Evolutionary conservation across 2,797 vertebrate species (phyloP).

Genomic region (Megaceryle alcyon): DNA sequence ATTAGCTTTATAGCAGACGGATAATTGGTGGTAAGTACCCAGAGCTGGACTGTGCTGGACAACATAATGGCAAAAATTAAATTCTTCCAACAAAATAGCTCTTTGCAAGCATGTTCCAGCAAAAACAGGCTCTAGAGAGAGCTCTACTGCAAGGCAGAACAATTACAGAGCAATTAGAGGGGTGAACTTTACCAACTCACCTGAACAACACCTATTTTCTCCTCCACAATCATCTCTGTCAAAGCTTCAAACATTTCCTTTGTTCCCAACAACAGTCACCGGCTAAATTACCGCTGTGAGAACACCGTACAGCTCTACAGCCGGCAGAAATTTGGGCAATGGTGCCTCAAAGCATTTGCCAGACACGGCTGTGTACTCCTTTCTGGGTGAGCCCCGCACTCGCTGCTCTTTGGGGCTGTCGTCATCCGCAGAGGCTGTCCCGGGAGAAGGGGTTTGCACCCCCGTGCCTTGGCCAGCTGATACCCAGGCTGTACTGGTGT

Average conservation of each 20-base stretch:
- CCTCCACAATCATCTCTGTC: not conserved
- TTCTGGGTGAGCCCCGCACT: not conserved
- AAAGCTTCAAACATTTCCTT: conserved; percentile 3
- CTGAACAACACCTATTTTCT: conserved; percentile 37
- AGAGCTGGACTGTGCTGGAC: conserved; percentile 52
- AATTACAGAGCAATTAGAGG: conserved; percentile 38
- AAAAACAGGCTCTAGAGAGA: not conserved
- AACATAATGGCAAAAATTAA: conserved; percentile 67
- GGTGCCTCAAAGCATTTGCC: not conserved
- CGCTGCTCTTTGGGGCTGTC: not conserved
- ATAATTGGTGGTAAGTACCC: conserved; percentile 68
- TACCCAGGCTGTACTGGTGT: accelerated
- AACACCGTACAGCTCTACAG: not conserved
- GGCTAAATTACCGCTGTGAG: not conserved
- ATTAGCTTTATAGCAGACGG: conserved; percentile 58
- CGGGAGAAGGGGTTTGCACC: not conserved
- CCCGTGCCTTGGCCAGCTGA: accelerated
- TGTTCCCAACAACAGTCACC: not conserved
- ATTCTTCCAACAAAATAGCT: conserved; percentile 50
- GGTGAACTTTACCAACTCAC: conserved; percentile 23
- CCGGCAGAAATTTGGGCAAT: not conserved
- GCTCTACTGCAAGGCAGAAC: not conserved
- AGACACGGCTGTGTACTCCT: not conserved
- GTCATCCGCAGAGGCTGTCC: accelerated
- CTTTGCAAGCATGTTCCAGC: not conserved